Evolutionary conservation across 2,888 invertebrate genomes (phyloP), one percentile per base, ranked within the genome.

Genomic region (Coelinius sp.): DNA sequence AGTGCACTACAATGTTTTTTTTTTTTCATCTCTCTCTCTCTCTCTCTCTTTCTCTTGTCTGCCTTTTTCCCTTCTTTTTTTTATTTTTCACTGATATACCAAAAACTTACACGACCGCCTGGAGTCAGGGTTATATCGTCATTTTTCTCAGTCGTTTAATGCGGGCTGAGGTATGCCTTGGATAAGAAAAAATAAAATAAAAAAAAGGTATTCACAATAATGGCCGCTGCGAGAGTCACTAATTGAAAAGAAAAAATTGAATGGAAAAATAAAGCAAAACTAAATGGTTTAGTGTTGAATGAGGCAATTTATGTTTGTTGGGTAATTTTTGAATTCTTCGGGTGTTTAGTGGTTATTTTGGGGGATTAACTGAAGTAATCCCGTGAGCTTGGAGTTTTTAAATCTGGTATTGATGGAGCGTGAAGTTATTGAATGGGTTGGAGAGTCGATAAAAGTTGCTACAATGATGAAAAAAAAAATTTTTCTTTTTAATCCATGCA

Each of bases 1-100:
- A 85, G 85, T 85, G 85, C 85, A 86, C 84, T 85, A 84, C 80
- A 84, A 79, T 86, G 85, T 85, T 73, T 73, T 66, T 63, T 59
- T 59, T 49, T 35, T 59, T 66, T 52, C 31, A 7, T 24, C 41
- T 41, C 38, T 10, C 31, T 20, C 25, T 52, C 53, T 24, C 53
- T 12, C 41, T 56, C 31, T 53, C 27, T 41, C n/a, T 53, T 53
- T 53, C 53, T 53, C 25, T 53, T 53, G 27, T 53, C 8, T 52
- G 46, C 12, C 49, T 49, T 27, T 24, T 20, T 27, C 20, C 27
- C 24, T 25, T 53, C 17, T 24, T 25, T 53, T n/a, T 27, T 53
- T 24, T 53, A 25, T 25, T 53, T 53, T 53, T 53, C 17, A 56
- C 67, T 71, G 71, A 71, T 67, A 71, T 71, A 67, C 71, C 67